Evolutionary conservation across 1,140 invertebrate species (phyloP), one percentile per base, ranked within the genome.

Genomic region (Aphelenchoides fujianensis): DNA sequence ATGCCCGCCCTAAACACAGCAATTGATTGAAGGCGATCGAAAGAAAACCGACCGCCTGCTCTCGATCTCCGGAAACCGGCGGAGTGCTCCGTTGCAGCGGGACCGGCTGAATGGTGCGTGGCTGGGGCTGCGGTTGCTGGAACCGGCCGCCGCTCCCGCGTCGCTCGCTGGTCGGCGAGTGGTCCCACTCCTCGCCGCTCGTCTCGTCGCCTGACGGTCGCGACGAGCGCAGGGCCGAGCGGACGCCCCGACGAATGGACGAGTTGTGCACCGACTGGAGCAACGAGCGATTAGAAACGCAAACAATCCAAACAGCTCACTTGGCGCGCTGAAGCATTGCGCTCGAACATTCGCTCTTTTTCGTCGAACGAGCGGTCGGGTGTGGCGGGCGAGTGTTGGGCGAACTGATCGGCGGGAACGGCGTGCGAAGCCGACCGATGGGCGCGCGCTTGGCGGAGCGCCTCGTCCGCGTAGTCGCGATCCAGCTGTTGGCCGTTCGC

Each of bases 361-460:
- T 66, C 36, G 32, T 66, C 63, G 16, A 66, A 66, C 27, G 63
- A 66, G 1, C 63, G 63, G 32, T 66, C 63, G 1, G 63, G 28
- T 3, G 27, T 7, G 23, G 41, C 23, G 12, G 41, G 41, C 41
- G 41, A 16, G 23, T 48, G 41, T 59, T 59, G 55, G 7, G 5
- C 5, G 27, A 59, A 7, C 23, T 16, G 23, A 7, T 59, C 55
- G 19, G 19, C 55, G 5, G 55, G 41, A 5, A 59, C 19, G 55
- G 5, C 55, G 5, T 59, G 19, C 23, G 55, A 59, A 7, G 55
- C 55, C 28, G 55, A 59, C 34, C 55, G 55, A 7, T 59, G 55
- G 7, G 28, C 55, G 23, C 55, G 55, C 28, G 55, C 55, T 59
- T 19, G 5, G 7, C 19, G 5, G 27, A 59, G 19, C 7, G 55